Evolutionary conservation across 1,140 invertebrate genomes (phyloP), one percentile per base, ranked within the genome.

Genomic region (Acromyrmex charruanus): DNA sequence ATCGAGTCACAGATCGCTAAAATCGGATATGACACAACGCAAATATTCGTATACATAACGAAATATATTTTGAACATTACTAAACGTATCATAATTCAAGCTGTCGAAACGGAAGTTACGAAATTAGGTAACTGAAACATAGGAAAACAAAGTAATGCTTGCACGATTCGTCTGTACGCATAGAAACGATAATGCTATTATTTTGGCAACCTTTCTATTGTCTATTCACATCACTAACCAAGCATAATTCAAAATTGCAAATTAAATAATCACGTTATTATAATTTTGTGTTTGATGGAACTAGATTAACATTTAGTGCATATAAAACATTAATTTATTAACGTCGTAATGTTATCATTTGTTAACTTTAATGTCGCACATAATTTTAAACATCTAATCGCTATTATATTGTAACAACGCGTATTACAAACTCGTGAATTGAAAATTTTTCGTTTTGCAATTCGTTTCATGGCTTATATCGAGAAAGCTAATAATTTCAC

Each of bases 11-110:
- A 75, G 53, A 82, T 82, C 68, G 35, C 7, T 74, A 61, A 82
- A 63, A 75, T 84, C 80, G 58, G 69, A 84, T 75, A 69, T 75
- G 55, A 84, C 44, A 68, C n/a, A 75, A 75, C 28, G 28, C 55
- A 39, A 12, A 58, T 51, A 3, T 49, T 49, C 5, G 14, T 5
- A 1, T 39, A n/a, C n/a, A 51, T 6, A 31, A 61, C n/a, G 28
- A 61, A 84, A 82, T n/a, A 16, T 63, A 63, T 75, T 74, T 74
- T 58, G 25, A 72, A 25, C 18, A 31, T 63, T 68, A 49, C 2
- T 16, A 59, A 72, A 74, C 39, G n/a, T 63, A 44, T 35, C 55
- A 49, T 49, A 84, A 63, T 84, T 84, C 21, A 51, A 81, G 16
- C 35, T 12, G 2, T 74, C 44, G 25, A 18, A 44, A 7, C n/a